phyloP scores from a whole-genome alignment of 2,113 vertebrate species.

The Rhinopomastus cyanomelas region DNA sequence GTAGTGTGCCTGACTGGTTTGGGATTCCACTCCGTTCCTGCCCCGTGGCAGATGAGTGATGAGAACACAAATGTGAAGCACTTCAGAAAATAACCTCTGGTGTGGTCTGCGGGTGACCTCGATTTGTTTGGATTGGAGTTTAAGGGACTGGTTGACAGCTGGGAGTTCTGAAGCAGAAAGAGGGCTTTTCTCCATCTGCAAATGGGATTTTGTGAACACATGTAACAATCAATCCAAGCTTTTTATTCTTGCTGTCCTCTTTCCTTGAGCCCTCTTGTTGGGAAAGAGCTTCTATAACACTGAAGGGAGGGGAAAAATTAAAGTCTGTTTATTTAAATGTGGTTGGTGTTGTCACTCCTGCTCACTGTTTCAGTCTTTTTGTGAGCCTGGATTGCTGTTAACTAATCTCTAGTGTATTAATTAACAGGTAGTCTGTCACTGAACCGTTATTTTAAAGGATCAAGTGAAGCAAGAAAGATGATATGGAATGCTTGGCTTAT shows the following conservation, averaged over 20 bases:
- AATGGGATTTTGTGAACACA: constrained; percentile 44
- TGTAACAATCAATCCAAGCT: constrained; percentile 36
- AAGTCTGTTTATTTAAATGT: not conserved
- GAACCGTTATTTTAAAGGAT: not conserved
- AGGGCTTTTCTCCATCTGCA: constrained; percentile 23
- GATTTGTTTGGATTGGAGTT: not conserved
- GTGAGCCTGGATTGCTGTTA: not conserved
- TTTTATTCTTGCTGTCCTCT: constrained; percentile 6
- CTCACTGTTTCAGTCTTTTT: not conserved
- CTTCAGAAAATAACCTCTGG: not conserved
- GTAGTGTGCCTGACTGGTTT: not conserved
- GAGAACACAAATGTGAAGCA: not conserved
- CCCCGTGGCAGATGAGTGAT: not conserved
- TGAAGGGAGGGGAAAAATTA: not conserved
- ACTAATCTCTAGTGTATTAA: constrained; percentile 35
- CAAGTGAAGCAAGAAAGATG: not conserved
- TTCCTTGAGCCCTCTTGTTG: constrained; percentile 34
- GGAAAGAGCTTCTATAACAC: not conserved
- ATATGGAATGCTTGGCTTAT: not conserved
- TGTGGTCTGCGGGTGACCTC: not conserved
- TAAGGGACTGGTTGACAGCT: not conserved
- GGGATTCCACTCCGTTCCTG: not conserved
- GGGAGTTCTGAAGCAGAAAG: not conserved
- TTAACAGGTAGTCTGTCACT: constrained; percentile 21
- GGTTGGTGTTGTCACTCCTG: constrained; percentile 37